Percentiles rank a stretch among this genome's conserved stretches.
Evolutionary conservation across 2,888 invertebrate genomes (phyloP).

Genomic region (Ephialtes manifestator): DNA sequence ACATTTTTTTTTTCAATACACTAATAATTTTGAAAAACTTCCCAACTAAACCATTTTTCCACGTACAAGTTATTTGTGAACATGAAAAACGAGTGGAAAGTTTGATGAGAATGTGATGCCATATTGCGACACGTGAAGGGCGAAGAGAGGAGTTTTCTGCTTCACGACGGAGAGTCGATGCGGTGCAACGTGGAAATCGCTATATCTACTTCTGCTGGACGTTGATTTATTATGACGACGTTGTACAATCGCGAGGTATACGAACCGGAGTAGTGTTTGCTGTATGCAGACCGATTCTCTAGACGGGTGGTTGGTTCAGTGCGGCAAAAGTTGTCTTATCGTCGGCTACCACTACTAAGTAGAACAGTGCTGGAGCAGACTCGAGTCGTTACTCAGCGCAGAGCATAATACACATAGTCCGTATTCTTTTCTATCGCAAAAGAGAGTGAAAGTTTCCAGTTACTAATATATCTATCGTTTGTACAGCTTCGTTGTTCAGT

Average conservation of each 20-base stretch:
- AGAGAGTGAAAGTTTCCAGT: slow-evolving; percentile 64
- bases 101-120: slow-evolving; percentile 12
- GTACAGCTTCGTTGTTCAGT: slow-evolving; percentile 4
- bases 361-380: slow-evolving; percentile 25
- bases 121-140: slow-evolving; percentile 5
- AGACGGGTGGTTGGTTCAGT: slow-evolving; percentile 45
- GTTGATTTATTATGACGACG: slow-evolving; percentile 71
- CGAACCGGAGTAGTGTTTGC: slow-evolving; percentile 11
- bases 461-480: slow-evolving; percentile 44
- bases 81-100: not conserved
- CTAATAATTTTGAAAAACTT: too few species aligned
- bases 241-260: slow-evolving; percentile 57
- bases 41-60: too few species aligned
- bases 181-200: slow-evolving; percentile 62
- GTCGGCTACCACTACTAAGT: slow-evolving; percentile 24
- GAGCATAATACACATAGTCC: slow-evolving; percentile 42
- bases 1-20: too few species aligned
- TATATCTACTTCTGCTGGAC: slow-evolving; percentile 59
- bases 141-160: slow-evolving; percentile 44
- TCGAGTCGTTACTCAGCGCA: slow-evolving; percentile 36
- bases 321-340: slow-evolving; percentile 59
- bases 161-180: slow-evolving; percentile 50
- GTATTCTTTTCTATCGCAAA: slow-evolving; percentile 34
- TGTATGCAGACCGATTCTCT: slow-evolving; percentile 37
- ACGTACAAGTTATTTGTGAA: not conserved